These are phyloP conservation scores for Axinella damicornis DNA, from an alignment of 37 sponge, comb jelly and placozoan genomes.

Conservation along the genomic window DNA sequence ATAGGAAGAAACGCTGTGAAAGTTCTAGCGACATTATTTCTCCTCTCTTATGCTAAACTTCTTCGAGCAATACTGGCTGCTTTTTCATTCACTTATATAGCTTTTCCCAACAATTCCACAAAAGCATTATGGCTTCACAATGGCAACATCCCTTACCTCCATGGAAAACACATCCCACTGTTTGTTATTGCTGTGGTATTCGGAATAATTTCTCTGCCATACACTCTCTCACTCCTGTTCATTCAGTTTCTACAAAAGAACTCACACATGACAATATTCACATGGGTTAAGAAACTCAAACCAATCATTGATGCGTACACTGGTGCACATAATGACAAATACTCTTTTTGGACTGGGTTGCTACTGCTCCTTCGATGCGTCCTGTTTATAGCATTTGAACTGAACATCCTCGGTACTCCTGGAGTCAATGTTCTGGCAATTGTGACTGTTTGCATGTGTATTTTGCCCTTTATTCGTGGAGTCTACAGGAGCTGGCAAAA, in stretches of 20 bases:
- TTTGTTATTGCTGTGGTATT: constrained; percentile 4
- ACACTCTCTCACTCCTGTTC: not conserved
- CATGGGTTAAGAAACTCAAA: constrained; percentile 1
- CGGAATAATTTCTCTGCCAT: constrained; percentile 1
- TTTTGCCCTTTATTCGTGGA: not conserved
- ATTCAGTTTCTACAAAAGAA: not conserved
- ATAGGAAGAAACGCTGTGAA: constrained; percentile 34
- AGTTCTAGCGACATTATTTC: constrained; percentile 55
- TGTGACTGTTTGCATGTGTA: not conserved
- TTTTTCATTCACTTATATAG: constrained; percentile 21
- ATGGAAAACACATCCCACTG: not conserved
- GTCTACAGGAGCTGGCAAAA: constrained; percentile 31
- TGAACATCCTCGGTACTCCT: not conserved
- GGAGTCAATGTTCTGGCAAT: not conserved
- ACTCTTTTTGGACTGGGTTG: constrained; percentile 25
- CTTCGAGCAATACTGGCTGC: constrained; percentile 12
- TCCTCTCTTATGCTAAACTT: constrained; percentile 29
- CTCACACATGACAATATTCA: not conserved
- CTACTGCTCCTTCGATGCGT: constrained; percentile 6
- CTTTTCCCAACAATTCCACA: not conserved
- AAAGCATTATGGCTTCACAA: not conserved
- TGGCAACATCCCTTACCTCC: constrained; percentile 9
- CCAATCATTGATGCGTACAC: constrained; percentile 27
- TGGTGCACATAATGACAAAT: constrained; percentile 27
- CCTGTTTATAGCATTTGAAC: not conserved